Evolutionary conservation across 1,140 invertebrate genomes (phyloP), one percentile per base, ranked within the genome.

Genomic region (Ceratosolen solmsi): DNA sequence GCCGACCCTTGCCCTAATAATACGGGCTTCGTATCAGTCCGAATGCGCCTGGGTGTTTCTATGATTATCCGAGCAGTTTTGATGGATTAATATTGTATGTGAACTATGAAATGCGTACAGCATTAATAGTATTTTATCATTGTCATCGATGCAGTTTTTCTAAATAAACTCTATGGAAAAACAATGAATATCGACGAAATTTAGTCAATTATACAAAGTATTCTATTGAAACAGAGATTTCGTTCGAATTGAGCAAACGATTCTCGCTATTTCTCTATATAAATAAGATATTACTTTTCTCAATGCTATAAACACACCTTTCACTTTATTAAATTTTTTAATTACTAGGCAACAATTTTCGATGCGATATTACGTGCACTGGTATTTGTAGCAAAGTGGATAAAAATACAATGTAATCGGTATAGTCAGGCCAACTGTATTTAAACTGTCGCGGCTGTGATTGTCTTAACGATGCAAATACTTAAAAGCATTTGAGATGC

Each of bases 381-480:
- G n/a, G n/a, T n/a, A n/a, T n/a, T n/a, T n/a, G 41, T 7, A 27
- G 56, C 25, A 2, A 27, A 13, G n/a, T 9, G 20, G 20, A 4
- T 54, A 54, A 54, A 54, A 17, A 54, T 54, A 54, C 51, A 54
- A 54, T 54, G 51, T 54, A 54, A 54, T 17, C 20, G 15, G 51
- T 54, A 54, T 5, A 46, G 41, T 7, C n/a, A 13, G 56, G 27
- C 2, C 56, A n/a, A 60, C 56, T 1, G 56, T 60, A 60, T 27
- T 60, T 60, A 60, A 68, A 38, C 22, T 38, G 63, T 22, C 63
- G 30, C 20, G 63, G n/a, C 56, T 60, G 33, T 38, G 36, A 68
- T 68, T 68, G 63, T 68, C 36, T 68, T 38, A 38, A 68, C 63
- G 63, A 33, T 33, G 33, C 63, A 15, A 36, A 68, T 68, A n/a